Evolutionary conservation across 2,888 invertebrate genomes (phyloP).

Genomic region (Cryptophagus acutangulus): DNA sequence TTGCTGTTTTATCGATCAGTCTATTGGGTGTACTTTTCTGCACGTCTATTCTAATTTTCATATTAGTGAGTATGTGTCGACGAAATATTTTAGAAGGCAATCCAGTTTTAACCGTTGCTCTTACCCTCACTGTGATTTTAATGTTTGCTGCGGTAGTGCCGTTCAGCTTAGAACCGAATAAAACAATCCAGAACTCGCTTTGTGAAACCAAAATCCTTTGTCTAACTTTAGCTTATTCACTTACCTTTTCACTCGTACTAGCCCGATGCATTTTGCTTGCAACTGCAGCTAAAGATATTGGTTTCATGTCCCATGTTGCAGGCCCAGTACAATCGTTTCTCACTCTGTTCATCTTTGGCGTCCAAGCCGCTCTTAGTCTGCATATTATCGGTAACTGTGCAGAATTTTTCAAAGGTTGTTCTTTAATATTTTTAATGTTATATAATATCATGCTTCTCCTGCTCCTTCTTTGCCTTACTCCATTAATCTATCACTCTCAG

Average conservation of each 20-base stretch:
- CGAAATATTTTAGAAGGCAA: slow-evolving; percentile 65
- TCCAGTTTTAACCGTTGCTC: slow-evolving; percentile 52
- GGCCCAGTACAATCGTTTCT: slow-evolving; percentile 64
- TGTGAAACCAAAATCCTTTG: slow-evolving; percentile 57
- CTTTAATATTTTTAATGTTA: slow-evolving; percentile 52
- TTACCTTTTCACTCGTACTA: slow-evolving; percentile 60
- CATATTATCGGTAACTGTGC: slow-evolving; percentile 49
- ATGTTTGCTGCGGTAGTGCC: slow-evolving; percentile 52
- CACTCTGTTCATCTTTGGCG: slow-evolving; percentile 59
- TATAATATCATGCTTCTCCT: slow-evolving; percentile 61
- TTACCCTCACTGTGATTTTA: slow-evolving; percentile 49
- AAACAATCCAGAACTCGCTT: slow-evolving; percentile 33
- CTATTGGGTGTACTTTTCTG: slow-evolving; percentile 61
- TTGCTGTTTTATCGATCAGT: slow-evolving; percentile 61
- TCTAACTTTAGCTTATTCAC: slow-evolving; percentile 57
- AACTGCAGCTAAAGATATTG: slow-evolving; percentile 61
- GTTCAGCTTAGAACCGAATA: slow-evolving; percentile 47
- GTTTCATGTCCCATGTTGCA: slow-evolving; percentile 65
- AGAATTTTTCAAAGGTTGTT: slow-evolving; percentile 49
- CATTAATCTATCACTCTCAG: slow-evolving; percentile 59
- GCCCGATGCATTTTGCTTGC: slow-evolving; percentile 62
- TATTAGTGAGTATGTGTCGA: slow-evolving; percentile 59
- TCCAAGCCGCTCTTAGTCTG: slow-evolving; percentile 55
- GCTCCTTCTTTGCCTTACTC: slow-evolving; percentile 54
- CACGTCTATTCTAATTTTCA: slow-evolving; percentile 60